Percentiles rank a stretch among this genome's conserved stretches.
These are phyloP conservation scores for Falcunculus frontatus DNA, from an alignment of 2,113 vertebrate genomes.

Conservation along the genomic window DNA sequence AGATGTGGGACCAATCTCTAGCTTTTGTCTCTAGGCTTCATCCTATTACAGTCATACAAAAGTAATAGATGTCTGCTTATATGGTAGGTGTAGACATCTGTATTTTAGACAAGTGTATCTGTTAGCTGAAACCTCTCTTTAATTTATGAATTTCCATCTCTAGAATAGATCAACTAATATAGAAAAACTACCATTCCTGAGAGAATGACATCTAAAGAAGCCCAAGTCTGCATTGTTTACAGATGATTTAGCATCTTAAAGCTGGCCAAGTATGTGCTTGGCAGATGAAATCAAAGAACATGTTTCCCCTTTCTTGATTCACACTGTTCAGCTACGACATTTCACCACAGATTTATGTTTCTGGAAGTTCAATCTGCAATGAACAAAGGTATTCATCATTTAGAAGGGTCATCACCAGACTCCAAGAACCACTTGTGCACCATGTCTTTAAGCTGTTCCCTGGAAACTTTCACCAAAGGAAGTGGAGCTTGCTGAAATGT, in stretches of 20 bases:
- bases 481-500: neutral
- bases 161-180: neutral
- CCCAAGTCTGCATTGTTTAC: neutral
- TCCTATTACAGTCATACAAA: neutral
- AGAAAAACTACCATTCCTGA: neutral
- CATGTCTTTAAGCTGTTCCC: neutral
- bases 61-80: neutral
- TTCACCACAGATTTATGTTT: neutral
- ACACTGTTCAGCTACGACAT: neutral
- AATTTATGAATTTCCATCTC: neutral
- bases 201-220: neutral
- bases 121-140: neutral
- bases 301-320: neutral
- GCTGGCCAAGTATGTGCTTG: neutral
- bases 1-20: neutral
- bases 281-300: neutral
- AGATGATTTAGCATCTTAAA: neutral
- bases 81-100: neutral
- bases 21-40: neutral
- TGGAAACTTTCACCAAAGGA: neutral
- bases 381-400: neutral
- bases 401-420: neutral
- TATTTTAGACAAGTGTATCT: neutral
- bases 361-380: neutral
- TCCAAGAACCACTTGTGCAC: neutral